Evolutionary conservation across 2,797 vertebrate genomes (phyloP), one percentile per base, ranked within the genome.

Genomic region (Antrozous pallidus): DNA sequence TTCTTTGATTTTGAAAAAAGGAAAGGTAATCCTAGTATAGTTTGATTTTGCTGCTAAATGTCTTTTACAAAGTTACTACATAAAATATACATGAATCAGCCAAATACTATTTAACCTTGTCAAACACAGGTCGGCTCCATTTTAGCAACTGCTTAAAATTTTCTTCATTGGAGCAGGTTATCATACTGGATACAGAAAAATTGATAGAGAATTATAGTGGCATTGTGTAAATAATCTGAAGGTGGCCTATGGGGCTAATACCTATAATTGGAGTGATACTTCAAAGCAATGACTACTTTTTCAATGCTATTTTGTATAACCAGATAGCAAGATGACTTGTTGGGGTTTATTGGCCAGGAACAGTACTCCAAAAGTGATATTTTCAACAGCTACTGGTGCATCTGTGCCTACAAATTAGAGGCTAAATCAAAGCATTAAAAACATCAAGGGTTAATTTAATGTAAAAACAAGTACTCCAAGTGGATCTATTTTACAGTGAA

Each of bases 191-290:
- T 98, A 98, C 97, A 98, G 97, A 98, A 98, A 99, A 99, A 99
- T 99, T 99, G 98, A 98, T 98, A 98, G 98, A 99, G 98, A 99
- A 99, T 99, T 99, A 99, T 98, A 99, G 98, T 97, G 98, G 98
- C 98, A 99, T 99, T 99, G 99, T 99, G 99, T 99, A 99, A 99
- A 99, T 99, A 99, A 99, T 99, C 99, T 99, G 99, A 99, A 98
- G 98, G 98, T 99, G 99, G 99, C 99, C 99, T 99, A 97, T 98
- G 98, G 98, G 99, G 99, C 99, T 99, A 99, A 99, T 99, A 99
- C 99, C 99, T 98, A 98, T 99, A 99, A 99, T 99, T 99, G 99
- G 99, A 99, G 99, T 98, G 99, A 99, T 99, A 99, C 99, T 99
- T 99, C 99, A 99, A 99, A 99, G 99, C 98, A 98, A 98, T 98